These are phyloP conservation scores for Tyrannus savana DNA, from an alignment of 2,113 vertebrate genomes.

Conservation along the genomic window DNA sequence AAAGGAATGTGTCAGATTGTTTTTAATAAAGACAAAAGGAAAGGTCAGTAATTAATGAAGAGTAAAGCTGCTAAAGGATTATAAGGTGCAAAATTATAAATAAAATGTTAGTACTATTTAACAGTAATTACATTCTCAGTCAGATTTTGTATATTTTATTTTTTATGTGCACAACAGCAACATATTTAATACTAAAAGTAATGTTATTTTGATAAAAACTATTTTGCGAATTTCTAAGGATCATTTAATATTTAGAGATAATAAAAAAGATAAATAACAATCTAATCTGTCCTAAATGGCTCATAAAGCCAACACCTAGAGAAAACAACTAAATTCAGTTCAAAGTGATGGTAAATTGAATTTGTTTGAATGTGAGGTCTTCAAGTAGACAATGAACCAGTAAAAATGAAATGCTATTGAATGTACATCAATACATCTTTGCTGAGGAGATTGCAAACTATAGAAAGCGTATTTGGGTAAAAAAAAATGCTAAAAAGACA, in stretches of 20 bases:
- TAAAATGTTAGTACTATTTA: neutral
- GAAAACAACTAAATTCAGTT: neutral
- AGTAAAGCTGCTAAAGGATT: neutral
- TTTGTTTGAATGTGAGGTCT: neutral
- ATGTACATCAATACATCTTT: neutral
- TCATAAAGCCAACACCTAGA: neutral
- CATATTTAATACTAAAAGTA: neutral
- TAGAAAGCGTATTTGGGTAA: neutral
- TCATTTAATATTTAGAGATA: neutral
- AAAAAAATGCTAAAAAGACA: neutral
- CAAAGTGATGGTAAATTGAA: neutral
- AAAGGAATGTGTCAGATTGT: constrained; percentile 31
- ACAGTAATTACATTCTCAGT: neutral
- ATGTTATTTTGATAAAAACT: neutral
- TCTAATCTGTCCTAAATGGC: neutral
- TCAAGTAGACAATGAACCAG: neutral
- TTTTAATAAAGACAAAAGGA: constrained; percentile 39
- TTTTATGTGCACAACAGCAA: neutral
- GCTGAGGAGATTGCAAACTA: neutral
- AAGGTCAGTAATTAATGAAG: neutral
- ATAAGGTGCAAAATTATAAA: constrained; percentile 1
- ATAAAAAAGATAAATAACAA: neutral
- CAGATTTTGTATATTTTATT: neutral
- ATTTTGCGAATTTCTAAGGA: neutral
- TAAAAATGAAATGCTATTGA: neutral